A percentile compares a stretch with the other conserved stretches of the same genome.
phyloP scores from a whole-genome alignment of 2,797 vertebrate genomes.

The Zalophus californianus region DNA sequence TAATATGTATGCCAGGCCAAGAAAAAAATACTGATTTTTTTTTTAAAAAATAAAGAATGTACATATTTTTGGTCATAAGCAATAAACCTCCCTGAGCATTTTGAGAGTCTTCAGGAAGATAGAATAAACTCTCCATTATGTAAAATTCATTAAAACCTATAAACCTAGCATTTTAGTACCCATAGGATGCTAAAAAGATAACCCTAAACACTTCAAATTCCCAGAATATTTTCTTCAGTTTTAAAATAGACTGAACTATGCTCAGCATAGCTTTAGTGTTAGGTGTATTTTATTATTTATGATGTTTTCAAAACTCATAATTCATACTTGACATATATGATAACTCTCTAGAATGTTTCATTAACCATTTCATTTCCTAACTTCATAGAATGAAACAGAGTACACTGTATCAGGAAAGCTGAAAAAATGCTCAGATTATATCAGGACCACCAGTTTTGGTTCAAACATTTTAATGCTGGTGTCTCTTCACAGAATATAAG shows the following conservation, averaged over 20 bases:
- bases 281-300: slow-evolving; percentile 3
- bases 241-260: slow-evolving; percentile 6
- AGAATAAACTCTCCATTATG: background rate
- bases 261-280: background rate
- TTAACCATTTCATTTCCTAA: slow-evolving; percentile 32
- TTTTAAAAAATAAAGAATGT: background rate
- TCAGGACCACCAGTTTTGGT: background rate
- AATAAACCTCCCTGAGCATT: background rate
- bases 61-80: background rate
- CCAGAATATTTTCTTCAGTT: slow-evolving; percentile 17
- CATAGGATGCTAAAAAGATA: background rate
- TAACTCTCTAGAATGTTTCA: slow-evolving; percentile 9
- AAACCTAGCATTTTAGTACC: slow-evolving; percentile 19
- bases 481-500: background rate
- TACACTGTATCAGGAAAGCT: background rate
- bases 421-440: background rate
- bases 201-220: slow-evolving; percentile 34
- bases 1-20: background rate
- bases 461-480: background rate
- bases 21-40: background rate
- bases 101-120: slow-evolving; percentile 7
- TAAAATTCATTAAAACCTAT: background rate
- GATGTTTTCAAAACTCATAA: slow-evolving; percentile 25
- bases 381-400: background rate
- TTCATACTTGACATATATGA: background rate